Base-by-base conservation (phyloP, 1,140 invertebrate species). In the Notospermus geniculatus region DNA sequence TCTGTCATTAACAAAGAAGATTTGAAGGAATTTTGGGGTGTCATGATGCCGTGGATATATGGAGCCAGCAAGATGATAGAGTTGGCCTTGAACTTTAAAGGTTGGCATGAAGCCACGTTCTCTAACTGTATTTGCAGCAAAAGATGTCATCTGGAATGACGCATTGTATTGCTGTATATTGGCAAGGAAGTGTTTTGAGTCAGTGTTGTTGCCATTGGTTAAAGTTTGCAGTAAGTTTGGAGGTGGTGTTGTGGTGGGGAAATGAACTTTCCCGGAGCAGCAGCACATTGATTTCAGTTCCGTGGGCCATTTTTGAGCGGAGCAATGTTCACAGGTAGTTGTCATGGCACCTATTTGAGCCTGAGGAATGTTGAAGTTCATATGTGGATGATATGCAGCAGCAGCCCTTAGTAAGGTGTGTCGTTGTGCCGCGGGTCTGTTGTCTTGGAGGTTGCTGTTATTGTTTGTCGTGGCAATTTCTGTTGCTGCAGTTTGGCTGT, bases 91-190 rank as follows among this genome's bases (percentile, higher is more conserved):
- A n/a, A n/a, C n/a, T n/a, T n/a, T n/a, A n/a, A n/a, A n/a, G n/a
- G n/a, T n/a, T n/a, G 25, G 25, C n/a, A 54, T 19, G 15, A 54
- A 54, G 11, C 52, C 25, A 54, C n/a, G 11, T 60, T 60, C 17
- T 57, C 17, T 29, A 27, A 27, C n/a, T n/a, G 28, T 52, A 15
- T 25, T 66, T n/a, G 50, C 55, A 9, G n/a, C 11, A 43, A 60
- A 54, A 2, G 46, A 52, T 60, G 15, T 57, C 25, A 60, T 65
- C 62, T 46, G 5, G 30, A 54, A 32, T 23, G 2, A 29, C 13
- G 15, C 7, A 30, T 39, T 60, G 30, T 17, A 39, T 25, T 60
- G 28, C 56, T 39, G 13, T 57, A 60, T 60, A 30, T 56, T 11
- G 15, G 56, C 13, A 17, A 54, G 29, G 11, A 19, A 39, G 50